Evolutionary conservation across 2,888 invertebrate genomes (phyloP), one percentile per base, ranked within the genome.

Genomic region (Pseudococcus longispinus): DNA sequence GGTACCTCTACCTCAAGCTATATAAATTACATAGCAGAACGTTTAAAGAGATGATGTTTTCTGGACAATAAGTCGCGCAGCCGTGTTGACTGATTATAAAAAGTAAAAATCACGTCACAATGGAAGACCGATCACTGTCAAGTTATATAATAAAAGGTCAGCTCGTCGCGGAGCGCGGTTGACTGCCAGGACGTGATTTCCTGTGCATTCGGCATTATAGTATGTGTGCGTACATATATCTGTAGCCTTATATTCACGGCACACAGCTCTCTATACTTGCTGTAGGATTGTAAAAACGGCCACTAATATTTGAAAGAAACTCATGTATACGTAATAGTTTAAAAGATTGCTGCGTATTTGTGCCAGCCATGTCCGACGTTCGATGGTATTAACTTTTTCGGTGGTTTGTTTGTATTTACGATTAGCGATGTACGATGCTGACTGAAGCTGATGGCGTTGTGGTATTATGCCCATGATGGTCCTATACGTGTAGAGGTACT

Each of bases 81-180:
- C 70, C 70, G 70, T 70, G 70, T 70, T 70, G 70, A 70, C 70
- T 80, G 77, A 80, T 80, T 80, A 42, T 80, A 37, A 80, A 70
- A 80, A 20, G 32, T 80, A 80, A 80, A 80, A 80, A 80, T 80
- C 77, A 80, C 77, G 77, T 80, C 77, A 85, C 85, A 85, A 85
- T 85, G 20, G 65, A 85, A 85, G 42, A 85, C 85, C 65, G 85
- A 85, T 85, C 70, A 65, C 44, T 70, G 65, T 70, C 70, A 26
- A 23, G 65, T 85, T 85, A 85, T 85, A 85, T 85, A 70, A 85
- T 85, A 85, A 85, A 80, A 85, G 85, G 85, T 85, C 85, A 85
- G 85, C 84, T 70, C 29, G 29, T 26, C 65, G 65, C 37, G 37
- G 37, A 65, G 26, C 65, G 70, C 42, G 77, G 42, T 80, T 80